Evolutionary conservation across 2,888 invertebrate species (phyloP), one percentile per base, ranked within the genome.

Genomic region (Catonia carolina): DNA sequence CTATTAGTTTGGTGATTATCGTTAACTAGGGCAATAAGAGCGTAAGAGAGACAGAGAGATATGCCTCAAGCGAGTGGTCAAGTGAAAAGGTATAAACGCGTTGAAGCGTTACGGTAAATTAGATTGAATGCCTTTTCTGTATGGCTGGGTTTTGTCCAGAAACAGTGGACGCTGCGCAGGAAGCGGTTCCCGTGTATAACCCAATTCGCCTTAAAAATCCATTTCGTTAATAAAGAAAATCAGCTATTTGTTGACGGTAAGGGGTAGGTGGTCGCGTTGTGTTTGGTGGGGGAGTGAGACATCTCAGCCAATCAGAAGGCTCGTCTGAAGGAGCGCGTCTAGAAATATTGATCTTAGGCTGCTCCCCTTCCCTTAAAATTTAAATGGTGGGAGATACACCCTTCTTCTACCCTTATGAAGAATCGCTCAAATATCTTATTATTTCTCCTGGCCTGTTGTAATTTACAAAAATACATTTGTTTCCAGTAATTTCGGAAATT

Each of bases 371-470:
- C 53, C 52, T 53, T 52, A 58, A 59, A 61, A 61, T 57, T 55
- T 58, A 61, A 55, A 58, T 60, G 60, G 57, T 60, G 61, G 55
- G 42, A 22, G 45, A 45, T 20, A 45, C 14, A 23, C 27, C 45
- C 45, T 42, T 39, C 33, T 55, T 17, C 41, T 35, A 51, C 53
- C 54, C 53, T 48, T 53, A 47, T 18, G 22, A 36, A 51, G 36
- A 51, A 51, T 36, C 51, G 51, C 8, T n/a, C 22, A 15, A 51
- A 51, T 35, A 51, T 36, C 36, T 51, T 51, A 51, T 35, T 36
- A 36, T 35, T 20, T 51, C 20, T 15, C 10, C 17, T 10, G 42
- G 17, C 17, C 17, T 18, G 18, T 18, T 20, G 42, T 42, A 20
- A 18, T 42, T 42, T 15, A n/a, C 10, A 17, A 20, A 42, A 27